Conservation (phyloP, 2,797 vertebrate genomes). For the Nannoperca australis region DNA sequence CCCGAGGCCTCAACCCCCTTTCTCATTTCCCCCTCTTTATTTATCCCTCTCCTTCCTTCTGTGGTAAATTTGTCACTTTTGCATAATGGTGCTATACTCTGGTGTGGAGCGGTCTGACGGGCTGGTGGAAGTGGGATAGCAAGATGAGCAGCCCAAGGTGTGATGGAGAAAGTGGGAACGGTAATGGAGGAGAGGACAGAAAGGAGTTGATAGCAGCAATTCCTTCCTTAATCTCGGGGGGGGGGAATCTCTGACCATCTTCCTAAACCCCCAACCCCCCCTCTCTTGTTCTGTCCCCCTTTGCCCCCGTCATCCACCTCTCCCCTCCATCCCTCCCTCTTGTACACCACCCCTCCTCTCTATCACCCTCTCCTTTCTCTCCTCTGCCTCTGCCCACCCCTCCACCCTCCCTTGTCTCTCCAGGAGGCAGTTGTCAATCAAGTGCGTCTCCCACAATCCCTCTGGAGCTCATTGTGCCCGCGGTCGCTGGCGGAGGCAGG, state of each 20-base stretch:
- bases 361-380: constrained; percentile 66
- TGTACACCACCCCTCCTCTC: constrained; percentile 58
- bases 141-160: constrained; percentile 56
- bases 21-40: constrained; percentile 74
- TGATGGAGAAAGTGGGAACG: constrained; percentile 51
- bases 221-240: constrained; percentile 67
- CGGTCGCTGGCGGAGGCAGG: constrained; percentile 93
- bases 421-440: constrained; percentile 99
- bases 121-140: constrained; percentile 46
- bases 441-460: constrained; percentile 90
- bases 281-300: constrained; percentile 52
- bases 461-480: constrained; percentile 95
- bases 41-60: constrained; percentile 62
- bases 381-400: constrained; percentile 61
- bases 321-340: constrained; percentile 63
- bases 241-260: constrained; percentile 65
- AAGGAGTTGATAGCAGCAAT: constrained; percentile 68
- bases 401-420: constrained; percentile 87
- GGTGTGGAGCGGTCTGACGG: constrained; percentile 40
- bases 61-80: constrained; percentile 78
- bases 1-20: constrained; percentile 40
- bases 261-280: constrained; percentile 46
- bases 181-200: constrained; percentile 62
- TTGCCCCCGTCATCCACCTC: constrained; percentile 71
- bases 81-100: constrained; percentile 74